These are phyloP conservation scores for Alviniconcha strummeri DNA, from an alignment of 2,888 invertebrate genomes.

Conservation along the genomic window DNA sequence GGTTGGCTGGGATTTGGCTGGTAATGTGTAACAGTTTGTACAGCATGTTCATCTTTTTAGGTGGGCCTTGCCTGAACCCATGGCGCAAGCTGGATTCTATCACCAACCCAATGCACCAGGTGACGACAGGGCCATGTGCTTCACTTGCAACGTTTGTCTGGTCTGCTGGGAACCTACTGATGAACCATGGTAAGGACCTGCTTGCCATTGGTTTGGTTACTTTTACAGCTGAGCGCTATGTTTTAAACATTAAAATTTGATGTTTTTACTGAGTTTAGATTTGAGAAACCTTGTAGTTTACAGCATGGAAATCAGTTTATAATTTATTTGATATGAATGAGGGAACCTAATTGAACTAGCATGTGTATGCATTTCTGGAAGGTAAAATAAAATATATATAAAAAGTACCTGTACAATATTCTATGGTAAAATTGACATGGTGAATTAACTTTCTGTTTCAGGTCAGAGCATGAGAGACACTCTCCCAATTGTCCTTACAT, in stretches of 20 bases:
- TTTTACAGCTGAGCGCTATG: neutral
- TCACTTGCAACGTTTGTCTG: conserved; percentile 94
- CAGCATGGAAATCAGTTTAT: too few species aligned
- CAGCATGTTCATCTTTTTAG: conserved; percentile 74
- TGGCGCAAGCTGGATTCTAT: conserved; percentile 98
- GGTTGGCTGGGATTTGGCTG: neutral
- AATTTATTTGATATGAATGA: too few species aligned
- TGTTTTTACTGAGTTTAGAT: too few species aligned
- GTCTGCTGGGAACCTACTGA: conserved; percentile 98
- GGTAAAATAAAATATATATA: too few species aligned
- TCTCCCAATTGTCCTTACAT: conserved; percentile 95
- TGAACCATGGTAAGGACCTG: conserved; percentile 85
- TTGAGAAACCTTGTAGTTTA: too few species aligned
- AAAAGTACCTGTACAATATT: too few species aligned
- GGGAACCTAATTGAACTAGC: too few species aligned
- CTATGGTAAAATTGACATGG: too few species aligned
- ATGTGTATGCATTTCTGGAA: too few species aligned
- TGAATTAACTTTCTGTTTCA: conserved; percentile 47
- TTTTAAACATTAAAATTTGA: too few species aligned
- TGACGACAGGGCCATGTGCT: conserved; percentile 96
- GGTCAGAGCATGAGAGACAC: conserved; percentile 94
- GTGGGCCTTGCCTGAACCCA: conserved; percentile 95
- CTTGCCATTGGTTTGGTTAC: neutral
- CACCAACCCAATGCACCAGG: conserved; percentile 91
- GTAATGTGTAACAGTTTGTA: neutral